phyloP scores from a whole-genome alignment of 2,113 vertebrate species.

The Sinocyclocheilus grahami region DNA sequence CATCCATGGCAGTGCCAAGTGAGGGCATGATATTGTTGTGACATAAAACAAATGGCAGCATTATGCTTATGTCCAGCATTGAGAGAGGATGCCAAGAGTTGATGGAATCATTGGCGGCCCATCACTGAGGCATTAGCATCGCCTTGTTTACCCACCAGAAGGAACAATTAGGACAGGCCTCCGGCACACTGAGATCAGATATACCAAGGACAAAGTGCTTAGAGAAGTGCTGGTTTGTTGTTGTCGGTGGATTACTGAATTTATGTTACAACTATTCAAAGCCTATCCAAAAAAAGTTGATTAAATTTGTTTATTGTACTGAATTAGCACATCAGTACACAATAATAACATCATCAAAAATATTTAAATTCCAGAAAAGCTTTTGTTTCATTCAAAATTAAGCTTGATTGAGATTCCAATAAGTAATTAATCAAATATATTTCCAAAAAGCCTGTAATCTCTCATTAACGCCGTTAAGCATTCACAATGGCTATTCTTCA shows the following conservation, averaged over 20 bases:
- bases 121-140: slow-evolving; percentile 53
- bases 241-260: neutral
- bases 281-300: neutral
- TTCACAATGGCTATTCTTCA: slow-evolving; percentile 8
- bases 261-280: neutral
- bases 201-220: slow-evolving; percentile 30
- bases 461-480: neutral
- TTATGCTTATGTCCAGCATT: slow-evolving; percentile 61
- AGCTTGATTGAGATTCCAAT: neutral
- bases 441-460: neutral
- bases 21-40: slow-evolving; percentile 68
- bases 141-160: slow-evolving; percentile 56
- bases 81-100: slow-evolving; percentile 68
- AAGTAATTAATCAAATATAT: neutral
- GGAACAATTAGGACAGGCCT: slow-evolving; percentile 48
- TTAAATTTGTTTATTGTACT: too few relatives aligned
- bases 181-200: slow-evolving; percentile 47
- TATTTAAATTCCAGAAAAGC: neutral
- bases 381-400: neutral
- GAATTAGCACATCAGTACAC: neutral
- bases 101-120: slow-evolving; percentile 70
- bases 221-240: neutral
- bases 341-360: neutral
- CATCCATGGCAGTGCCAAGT: slow-evolving; percentile 14
- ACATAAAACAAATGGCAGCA: slow-evolving; percentile 66